A percentile compares a stretch with the other conserved stretches of the same genome.
Evolutionary conservation across 2,113 vertebrate species (phyloP).

Genomic region (Falcunculus frontatus): DNA sequence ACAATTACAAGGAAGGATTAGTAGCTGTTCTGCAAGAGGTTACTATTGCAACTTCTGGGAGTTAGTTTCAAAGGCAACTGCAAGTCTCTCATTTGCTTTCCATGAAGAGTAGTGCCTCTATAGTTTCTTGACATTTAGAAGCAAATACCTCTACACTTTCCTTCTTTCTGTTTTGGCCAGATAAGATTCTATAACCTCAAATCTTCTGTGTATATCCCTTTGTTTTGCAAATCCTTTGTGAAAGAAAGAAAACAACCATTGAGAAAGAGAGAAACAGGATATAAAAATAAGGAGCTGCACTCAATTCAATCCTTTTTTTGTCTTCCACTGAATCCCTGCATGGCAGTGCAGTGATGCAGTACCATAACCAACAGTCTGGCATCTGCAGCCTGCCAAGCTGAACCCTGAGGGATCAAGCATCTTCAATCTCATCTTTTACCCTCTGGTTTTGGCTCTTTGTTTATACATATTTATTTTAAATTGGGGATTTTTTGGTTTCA

Average conservation of each 20-base stretch:
- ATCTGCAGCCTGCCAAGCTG: neutral
- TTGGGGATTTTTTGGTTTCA: neutral
- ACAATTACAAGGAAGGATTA: neutral
- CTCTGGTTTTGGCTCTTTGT: neutral
- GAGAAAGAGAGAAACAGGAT: neutral
- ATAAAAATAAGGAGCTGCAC: neutral
- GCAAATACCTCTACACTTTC: neutral
- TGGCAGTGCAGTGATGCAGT: neutral
- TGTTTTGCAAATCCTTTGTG: slow-evolving; percentile 17
- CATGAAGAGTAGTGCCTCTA: neutral
- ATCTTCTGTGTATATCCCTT: slow-evolving; percentile 4
- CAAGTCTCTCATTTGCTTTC: neutral
- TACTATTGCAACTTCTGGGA: neutral
- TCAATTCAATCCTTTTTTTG: neutral
- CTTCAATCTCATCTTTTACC: neutral
- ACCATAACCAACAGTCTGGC: neutral
- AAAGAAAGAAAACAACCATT: slow-evolving; percentile 1
- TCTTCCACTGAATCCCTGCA: neutral
- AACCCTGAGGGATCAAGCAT: neutral
- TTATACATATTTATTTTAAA: neutral
- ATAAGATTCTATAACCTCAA: neutral
- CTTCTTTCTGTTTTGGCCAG: slow-evolving; percentile 6
- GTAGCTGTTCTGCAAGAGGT: neutral
- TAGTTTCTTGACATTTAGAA: neutral
- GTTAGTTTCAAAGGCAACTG: neutral